Conservation (phyloP, 1,140 invertebrate species). For the Caerostris extrusa region DNA sequence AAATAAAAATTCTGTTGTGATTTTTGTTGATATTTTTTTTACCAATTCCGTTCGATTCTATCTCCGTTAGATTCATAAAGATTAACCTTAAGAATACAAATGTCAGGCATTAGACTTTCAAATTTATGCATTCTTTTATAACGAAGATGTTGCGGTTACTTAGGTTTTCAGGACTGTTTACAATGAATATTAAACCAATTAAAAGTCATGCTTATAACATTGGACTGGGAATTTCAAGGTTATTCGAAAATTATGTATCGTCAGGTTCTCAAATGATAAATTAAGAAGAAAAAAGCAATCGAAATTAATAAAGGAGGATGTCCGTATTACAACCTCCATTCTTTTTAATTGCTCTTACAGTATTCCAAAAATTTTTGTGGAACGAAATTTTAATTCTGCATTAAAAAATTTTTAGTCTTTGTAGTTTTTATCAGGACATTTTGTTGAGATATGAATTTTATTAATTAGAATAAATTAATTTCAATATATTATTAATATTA, state of each 20-base stretch:
- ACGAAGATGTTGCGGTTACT: neutral
- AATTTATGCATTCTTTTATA: constrained; percentile 42
- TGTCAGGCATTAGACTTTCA: constrained; percentile 3
- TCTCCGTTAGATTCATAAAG: constrained; percentile 11
- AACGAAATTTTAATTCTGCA: too few relatives aligned
- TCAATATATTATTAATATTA: too few relatives aligned
- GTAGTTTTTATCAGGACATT: too few relatives aligned
- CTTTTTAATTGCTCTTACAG: constrained; percentile 8
- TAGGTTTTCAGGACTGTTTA: constrained; percentile 44
- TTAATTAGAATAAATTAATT: too few relatives aligned
- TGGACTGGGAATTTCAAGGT: constrained; percentile 52
- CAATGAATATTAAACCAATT: constrained; percentile 44
- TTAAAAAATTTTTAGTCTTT: too few relatives aligned
- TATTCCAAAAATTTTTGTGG: too few relatives aligned
- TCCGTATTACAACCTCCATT: neutral
- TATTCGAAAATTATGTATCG: neutral
- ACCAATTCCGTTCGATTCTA: neutral
- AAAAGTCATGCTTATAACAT: neutral
- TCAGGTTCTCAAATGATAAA: neutral
- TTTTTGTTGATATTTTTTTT: neutral
- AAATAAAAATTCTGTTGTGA: neutral
- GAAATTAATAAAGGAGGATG: neutral
- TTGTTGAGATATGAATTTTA: too few relatives aligned
- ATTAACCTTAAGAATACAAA: neutral
- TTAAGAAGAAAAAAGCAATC: neutral